Conservation (phyloP, 2,888 invertebrate species). For the Limnephilus lunatus region DNA sequence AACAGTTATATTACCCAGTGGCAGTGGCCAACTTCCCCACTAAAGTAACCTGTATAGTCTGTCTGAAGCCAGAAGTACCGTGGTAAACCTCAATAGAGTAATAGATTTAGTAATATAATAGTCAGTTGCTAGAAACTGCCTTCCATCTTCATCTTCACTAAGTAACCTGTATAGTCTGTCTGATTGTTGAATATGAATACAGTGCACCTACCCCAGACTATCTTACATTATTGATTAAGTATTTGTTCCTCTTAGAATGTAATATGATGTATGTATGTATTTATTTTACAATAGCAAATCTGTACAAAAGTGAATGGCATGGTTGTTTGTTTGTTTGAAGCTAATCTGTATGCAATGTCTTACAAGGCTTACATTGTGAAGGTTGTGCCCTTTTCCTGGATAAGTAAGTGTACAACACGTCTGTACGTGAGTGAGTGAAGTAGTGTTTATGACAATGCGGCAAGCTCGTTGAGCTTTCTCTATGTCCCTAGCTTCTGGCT, state of each 20-base stretch:
- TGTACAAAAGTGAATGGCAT: conserved; percentile 57
- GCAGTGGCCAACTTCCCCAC: conserved; percentile 12
- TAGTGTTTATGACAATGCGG: conserved; percentile 25
- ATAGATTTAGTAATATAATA: background rate
- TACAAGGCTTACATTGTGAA: conserved; percentile 52
- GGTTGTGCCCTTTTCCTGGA: conserved; percentile 60
- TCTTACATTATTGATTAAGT: conserved; percentile 48
- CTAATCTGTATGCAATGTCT: conserved; percentile 46
- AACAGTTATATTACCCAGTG: conserved; percentile 8
- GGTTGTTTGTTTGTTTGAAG: conserved; percentile 48
- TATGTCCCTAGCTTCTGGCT: conserved; percentile 51
- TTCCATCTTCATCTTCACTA: conserved; percentile 38
- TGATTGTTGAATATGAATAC: conserved; percentile 43
- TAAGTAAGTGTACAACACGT: background rate
- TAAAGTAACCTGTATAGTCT: background rate
- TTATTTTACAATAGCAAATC: conserved; percentile 52
- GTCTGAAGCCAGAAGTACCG: background rate
- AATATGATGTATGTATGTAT: conserved; percentile 47
- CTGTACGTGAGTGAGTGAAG: background rate
- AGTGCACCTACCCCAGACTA: background rate
- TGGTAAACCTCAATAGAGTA: background rate
- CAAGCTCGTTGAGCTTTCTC: conserved; percentile 50
- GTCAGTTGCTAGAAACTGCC: conserved; percentile 43
- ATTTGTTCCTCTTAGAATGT: conserved; percentile 49
- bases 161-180: conserved; percentile 56